These are phyloP conservation scores for Hirudo medicinalis DNA, from an alignment of 1,140 invertebrate species.

Conservation along the genomic window DNA sequence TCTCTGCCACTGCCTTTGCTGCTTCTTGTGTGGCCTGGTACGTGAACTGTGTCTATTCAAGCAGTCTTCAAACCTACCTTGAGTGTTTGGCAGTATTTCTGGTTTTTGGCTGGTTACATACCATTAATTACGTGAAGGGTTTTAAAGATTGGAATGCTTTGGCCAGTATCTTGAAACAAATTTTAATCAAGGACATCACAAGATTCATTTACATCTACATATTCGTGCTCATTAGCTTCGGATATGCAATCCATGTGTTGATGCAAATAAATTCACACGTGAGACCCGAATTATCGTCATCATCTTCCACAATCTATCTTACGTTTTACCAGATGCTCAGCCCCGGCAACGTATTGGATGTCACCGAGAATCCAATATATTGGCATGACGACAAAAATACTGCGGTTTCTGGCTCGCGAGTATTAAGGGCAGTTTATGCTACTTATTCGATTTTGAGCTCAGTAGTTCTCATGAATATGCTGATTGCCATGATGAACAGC, in stretches of 20 bases:
- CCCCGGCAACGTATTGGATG: constrained; percentile 14
- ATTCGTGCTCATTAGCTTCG: constrained; percentile 15
- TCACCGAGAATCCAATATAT: not conserved
- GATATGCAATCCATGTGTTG: constrained; percentile 15
- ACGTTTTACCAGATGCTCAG: constrained; percentile 18
- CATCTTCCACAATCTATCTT: constrained; percentile 13
- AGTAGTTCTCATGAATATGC: constrained; percentile 16
- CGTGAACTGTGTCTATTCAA: constrained; percentile 9
- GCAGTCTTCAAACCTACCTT: constrained; percentile 6
- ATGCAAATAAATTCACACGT: constrained; percentile 12
- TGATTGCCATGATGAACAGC: constrained; percentile 20
- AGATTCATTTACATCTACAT: constrained; percentile 18
- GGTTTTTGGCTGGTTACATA: constrained; percentile 16
- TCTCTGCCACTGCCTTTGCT: constrained; percentile 11
- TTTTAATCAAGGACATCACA: constrained; percentile 14
- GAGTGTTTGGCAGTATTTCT: constrained; percentile 10
- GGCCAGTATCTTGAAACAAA: constrained; percentile 9
- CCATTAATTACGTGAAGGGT: constrained; percentile 13
- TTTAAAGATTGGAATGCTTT: constrained; percentile 17
- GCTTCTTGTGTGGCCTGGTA: constrained; percentile 13
- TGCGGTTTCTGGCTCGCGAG: not conserved
- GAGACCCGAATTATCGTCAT: constrained; percentile 5
- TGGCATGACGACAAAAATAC: not conserved
- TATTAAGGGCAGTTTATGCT: constrained; percentile 12
- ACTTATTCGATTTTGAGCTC: constrained; percentile 9